A percentile compares a stretch with the other conserved stretches of the same genome.
phyloP scores from a whole-genome alignment of 2,888 invertebrate genomes.

The Apotomis capreana region DNA sequence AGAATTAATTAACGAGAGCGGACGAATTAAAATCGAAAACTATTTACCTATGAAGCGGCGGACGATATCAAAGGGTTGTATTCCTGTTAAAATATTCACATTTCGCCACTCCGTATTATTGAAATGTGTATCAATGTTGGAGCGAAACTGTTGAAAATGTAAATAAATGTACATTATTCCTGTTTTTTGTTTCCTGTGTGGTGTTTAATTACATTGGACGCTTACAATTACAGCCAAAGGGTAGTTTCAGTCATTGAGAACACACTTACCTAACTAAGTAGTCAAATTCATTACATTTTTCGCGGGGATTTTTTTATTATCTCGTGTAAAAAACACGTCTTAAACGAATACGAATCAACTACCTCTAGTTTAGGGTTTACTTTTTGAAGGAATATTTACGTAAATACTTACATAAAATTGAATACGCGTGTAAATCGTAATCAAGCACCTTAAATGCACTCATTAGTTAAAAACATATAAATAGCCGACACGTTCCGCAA shows the following conservation, averaged over 20 bases:
- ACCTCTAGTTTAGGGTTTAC: too few relatives aligned
- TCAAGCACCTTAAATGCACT: not conserved
- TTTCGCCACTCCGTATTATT: conserved; percentile 14
- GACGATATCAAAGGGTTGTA: conserved; percentile 24
- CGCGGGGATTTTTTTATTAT: too few relatives aligned
- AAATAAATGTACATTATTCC: conserved; percentile 9
- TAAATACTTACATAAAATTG: not conserved
- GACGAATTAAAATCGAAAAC: conserved; percentile 33
- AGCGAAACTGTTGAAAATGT: conserved; percentile 20
- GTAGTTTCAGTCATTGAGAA: not conserved
- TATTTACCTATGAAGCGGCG: conserved; percentile 30
- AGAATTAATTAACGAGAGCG: conserved; percentile 25
- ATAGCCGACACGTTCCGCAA: not conserved
- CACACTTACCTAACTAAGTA: too few relatives aligned
- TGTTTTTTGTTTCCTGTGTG: conserved; percentile 16
- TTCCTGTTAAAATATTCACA: conserved; percentile 35
- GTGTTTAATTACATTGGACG: not conserved
- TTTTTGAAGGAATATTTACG: too few relatives aligned
- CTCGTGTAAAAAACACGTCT: too few relatives aligned
- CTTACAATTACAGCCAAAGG: not conserved
- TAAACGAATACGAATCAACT: too few relatives aligned
- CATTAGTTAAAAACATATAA: not conserved
- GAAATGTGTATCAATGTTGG: conserved; percentile 28
- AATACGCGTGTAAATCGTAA: not conserved
- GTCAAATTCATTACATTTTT: too few relatives aligned